Evolutionary conservation across 2,888 invertebrate species (phyloP), one percentile per base, ranked within the genome.

Genomic region (Nephrotoma guestfalica): DNA sequence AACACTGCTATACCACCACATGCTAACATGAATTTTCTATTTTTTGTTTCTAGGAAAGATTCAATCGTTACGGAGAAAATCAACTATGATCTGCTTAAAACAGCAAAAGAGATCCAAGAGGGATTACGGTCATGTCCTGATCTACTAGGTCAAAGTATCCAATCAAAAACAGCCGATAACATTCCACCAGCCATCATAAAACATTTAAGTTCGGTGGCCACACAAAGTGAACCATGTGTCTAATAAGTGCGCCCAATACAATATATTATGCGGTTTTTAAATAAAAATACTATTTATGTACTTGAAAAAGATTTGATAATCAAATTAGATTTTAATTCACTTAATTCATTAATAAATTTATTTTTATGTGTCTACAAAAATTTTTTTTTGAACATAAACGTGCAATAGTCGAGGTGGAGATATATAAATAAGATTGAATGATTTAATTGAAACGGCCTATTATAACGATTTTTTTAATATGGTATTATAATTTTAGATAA

Each of bases 51-150:
- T 92, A 96, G 96, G 89, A 93, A 96, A 90, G 99, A 99, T 92
- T 98, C 99, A 0, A 93, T 96, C 83, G 96, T 99, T 11, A 93
- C 94, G 0, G 97, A 99, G 88, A 93, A 93, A 88, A 97, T 98
- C 88, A 97, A 97, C 90, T 99, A 98, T 90, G 99, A 99, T 91
- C 92, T 99, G 86, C 91, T 98, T 87, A 95, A 94, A 90, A 95
- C 94, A 86, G 94, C 96, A 85, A 93, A 95, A 90, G 93, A 93
- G 86, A 95, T 97, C 87, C 96, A 96, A 90, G 93, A 93, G 86
- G 96, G 96, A 47, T 92, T 93, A 87, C 91, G 94, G 87, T 91
- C 95, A 5, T 96, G 96, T 90, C 95, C 96, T 13, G 94, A 95
- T 88, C 92, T 97, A 86, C 92, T 97, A 87, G 97, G 97, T 18